Percentiles rank a stretch among this genome's conserved stretches.
phyloP scores from a whole-genome alignment of 2,113 vertebrate species.

The Coptodon rendalli region DNA sequence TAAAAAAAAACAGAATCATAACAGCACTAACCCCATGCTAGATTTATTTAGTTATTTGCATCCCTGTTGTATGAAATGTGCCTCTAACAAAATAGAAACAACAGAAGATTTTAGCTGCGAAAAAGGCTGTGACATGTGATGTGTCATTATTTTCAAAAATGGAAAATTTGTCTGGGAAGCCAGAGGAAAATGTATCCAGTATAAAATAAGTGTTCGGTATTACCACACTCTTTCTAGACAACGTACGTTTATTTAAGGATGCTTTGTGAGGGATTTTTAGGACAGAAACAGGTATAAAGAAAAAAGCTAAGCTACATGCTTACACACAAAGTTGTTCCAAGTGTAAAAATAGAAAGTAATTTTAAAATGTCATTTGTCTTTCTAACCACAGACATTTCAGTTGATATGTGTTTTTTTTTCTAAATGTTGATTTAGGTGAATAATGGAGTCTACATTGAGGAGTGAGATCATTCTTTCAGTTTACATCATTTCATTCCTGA shows the following conservation, averaged over 20 bases:
- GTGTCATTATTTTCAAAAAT: not conserved
- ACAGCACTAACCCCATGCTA: not conserved
- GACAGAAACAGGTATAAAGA: not conserved
- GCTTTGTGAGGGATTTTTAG: not conserved
- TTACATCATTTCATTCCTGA: slow-evolving; percentile 71
- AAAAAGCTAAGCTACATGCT: not conserved
- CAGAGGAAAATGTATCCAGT: not conserved
- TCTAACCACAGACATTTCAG: not conserved
- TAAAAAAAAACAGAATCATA: not conserved
- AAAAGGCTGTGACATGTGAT: not conserved
- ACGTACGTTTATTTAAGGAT: not conserved
- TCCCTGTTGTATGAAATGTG: not conserved
- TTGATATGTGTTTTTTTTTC: not conserved
- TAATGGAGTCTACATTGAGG: not conserved
- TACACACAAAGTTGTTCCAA: not conserved
- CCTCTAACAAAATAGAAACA: not conserved
- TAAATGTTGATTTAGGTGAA: not conserved
- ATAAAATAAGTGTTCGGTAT: not conserved
- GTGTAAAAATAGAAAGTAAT: not conserved
- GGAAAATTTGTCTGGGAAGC: not conserved
- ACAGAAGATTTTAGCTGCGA: not conserved
- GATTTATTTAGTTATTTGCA: not conserved
- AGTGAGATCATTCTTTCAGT: slow-evolving; percentile 48
- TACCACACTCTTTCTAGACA: not conserved
- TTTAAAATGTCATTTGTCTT: not conserved